These are phyloP conservation scores for Sus scrofa DNA, from an alignment of 2,113 vertebrate species.

Conservation along the genomic window T2T-Sscrofa CM000815.6:91975001-91975500, in stretches of 20 bases:
- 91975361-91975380: not conserved
- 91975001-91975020: not conserved
- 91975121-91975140: not conserved
- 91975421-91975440: not conserved
- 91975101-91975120: not conserved
- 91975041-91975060: rapidly evolving
- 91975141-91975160: not conserved
- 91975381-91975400: not conserved
- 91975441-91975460: not conserved
- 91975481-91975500: not conserved
- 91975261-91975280: not conserved
- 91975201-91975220: not conserved
- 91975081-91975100: not conserved
- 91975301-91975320: not conserved
- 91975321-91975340: not conserved
- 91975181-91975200: not conserved
- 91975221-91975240: not conserved
- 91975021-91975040: not conserved
- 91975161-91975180: not conserved
- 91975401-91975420: not conserved
- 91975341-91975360: not conserved
- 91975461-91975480: not conserved
- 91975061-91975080: not conserved
- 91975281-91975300: not conserved
- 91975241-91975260: not conserved